These are phyloP conservation scores for Corythoichthys intestinalis DNA, from an alignment of 2,113 vertebrate genomes.

Conservation along the genomic window DNA sequence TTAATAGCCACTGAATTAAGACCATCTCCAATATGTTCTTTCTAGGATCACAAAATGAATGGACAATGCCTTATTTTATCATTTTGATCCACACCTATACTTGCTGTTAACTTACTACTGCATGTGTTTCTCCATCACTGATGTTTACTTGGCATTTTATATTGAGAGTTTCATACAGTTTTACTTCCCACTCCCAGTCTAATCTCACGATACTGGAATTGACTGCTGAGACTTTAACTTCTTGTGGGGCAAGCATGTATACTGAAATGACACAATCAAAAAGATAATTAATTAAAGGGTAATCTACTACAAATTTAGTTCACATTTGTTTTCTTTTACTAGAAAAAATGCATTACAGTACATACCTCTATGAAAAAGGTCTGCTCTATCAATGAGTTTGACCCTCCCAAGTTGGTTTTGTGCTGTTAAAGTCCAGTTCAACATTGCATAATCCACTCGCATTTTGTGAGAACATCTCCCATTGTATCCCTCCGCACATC, in stretches of 20 bases:
- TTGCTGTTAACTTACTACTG: slow-evolving; percentile 26
- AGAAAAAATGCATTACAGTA: neutral
- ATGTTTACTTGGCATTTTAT: slow-evolving; percentile 45
- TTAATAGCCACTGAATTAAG: slow-evolving; percentile 15
- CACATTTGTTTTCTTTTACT: neutral
- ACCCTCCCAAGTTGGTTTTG: slow-evolving; percentile 34
- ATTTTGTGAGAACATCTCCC: slow-evolving; percentile 1
- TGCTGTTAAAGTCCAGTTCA: slow-evolving; percentile 56
- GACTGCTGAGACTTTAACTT: neutral
- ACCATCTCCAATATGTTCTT: slow-evolving; percentile 11
- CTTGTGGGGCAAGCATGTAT: slow-evolving; percentile 34
- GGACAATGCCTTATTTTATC: neutral
- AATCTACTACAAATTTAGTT: neutral
- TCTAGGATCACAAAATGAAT: slow-evolving; percentile 14
- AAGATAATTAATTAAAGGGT: neutral
- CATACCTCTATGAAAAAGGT: slow-evolving; percentile 54
- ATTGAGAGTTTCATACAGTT: slow-evolving; percentile 15
- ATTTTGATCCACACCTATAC: neutral
- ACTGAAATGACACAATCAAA: slow-evolving; percentile 46
- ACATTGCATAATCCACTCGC: slow-evolving; percentile 1
- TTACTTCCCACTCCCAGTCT: slow-evolving; percentile 41
- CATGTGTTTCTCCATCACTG: rapidly evolving
- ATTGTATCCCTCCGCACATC: rapidly evolving
- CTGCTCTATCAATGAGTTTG: slow-evolving; percentile 14
- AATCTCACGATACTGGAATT: slow-evolving; percentile 43